Base-by-base conservation (phyloP, 2,113 vertebrate species). In the Numenius arquata region DNA sequence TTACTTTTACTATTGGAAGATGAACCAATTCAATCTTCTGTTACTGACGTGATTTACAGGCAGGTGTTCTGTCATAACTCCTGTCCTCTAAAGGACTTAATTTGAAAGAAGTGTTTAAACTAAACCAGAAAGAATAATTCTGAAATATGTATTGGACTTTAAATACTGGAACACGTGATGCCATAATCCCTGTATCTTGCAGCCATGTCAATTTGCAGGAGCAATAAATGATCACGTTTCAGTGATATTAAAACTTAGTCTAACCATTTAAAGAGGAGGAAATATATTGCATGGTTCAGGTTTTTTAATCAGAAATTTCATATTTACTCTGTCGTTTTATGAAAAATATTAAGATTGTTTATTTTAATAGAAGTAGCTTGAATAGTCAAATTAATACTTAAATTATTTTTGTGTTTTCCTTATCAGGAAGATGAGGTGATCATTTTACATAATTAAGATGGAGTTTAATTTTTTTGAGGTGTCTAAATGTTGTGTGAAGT, bases 371-470 rank as follows among this genome's bases (percentile, higher is more conserved):
- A 74, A 91, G 26, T 80, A 48, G 71, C 9, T 95, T 74, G 80
- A 95, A 89, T 34, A 85, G 36, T 97, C 65, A 74, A 76, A 98
- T 98, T 98, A 98, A 98, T 96, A 67, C 94, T 97, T 84, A 82
- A 94, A 98, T 98, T 98, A 93, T 98, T 98, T 98, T 98, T 98
- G 95, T 97, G 96, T 96, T 97, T 96, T 98, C 96, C 97, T 94
- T 98, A 95, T 98, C 98, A 99, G 99, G 99, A 99, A 95, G 98
- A 99, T 93, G 98, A 99, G 99, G 99, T 99, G 99, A 99, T 97
- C 84, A 96, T 97, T 98, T 96, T 97, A 90, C 94, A 95, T 98
- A 95, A 96, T 95, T 96, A 94, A 95, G 95, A 86, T 88, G 94
- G 97, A 95, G 75, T 94, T 97, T 97, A 89, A 95, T 96, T 95